phyloP scores from a whole-genome alignment of 2,113 vertebrate genomes.

The Phaethornis superciliosus region DNA sequence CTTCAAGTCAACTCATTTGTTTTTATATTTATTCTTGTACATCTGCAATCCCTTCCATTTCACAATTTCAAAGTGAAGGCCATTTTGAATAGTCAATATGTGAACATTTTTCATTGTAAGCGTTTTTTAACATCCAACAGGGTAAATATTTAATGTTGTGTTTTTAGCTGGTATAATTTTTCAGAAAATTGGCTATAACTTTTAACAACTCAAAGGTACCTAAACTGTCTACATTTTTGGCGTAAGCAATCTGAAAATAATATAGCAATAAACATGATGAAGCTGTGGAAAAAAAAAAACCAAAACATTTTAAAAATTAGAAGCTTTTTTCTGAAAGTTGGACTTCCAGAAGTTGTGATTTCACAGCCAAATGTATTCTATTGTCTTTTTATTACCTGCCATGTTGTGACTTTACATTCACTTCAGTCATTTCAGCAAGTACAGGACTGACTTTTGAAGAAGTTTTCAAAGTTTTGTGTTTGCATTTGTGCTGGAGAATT shows the following conservation, averaged over 20 bases:
- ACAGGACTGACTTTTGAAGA: slow-evolving; percentile 36
- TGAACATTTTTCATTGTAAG: slow-evolving; percentile 86
- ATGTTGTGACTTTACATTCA: not conserved
- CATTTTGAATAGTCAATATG: slow-evolving; percentile 88
- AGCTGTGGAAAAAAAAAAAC: slow-evolving; percentile 62
- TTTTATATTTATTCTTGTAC: slow-evolving; percentile 89
- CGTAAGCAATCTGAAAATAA: slow-evolving; percentile 81
- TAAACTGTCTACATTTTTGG: slow-evolving; percentile 83
- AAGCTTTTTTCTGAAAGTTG: slow-evolving; percentile 73
- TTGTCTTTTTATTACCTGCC: slow-evolving; percentile 43
- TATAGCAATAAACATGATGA: slow-evolving; percentile 81
- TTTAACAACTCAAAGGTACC: slow-evolving; percentile 86
- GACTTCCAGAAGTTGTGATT: slow-evolving; percentile 62
- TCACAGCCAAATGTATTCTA: not conserved
- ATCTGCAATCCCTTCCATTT: slow-evolving; percentile 86
- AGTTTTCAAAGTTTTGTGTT: slow-evolving; percentile 52
- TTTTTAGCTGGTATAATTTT: slow-evolving; percentile 86
- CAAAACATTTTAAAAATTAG: slow-evolving; percentile 66
- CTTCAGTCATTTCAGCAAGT: slow-evolving; percentile 34
- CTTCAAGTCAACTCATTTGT: slow-evolving; percentile 90
- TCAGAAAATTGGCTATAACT: slow-evolving; percentile 87
- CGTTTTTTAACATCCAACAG: slow-evolving; percentile 86
- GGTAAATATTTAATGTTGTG: slow-evolving; percentile 89
- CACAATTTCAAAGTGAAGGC: slow-evolving; percentile 85
- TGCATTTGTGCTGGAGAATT: slow-evolving; percentile 38